Evolutionary conservation across 2,113 vertebrate genomes (phyloP).

Genomic region (Megaleporinus macrocephalus): DNA sequence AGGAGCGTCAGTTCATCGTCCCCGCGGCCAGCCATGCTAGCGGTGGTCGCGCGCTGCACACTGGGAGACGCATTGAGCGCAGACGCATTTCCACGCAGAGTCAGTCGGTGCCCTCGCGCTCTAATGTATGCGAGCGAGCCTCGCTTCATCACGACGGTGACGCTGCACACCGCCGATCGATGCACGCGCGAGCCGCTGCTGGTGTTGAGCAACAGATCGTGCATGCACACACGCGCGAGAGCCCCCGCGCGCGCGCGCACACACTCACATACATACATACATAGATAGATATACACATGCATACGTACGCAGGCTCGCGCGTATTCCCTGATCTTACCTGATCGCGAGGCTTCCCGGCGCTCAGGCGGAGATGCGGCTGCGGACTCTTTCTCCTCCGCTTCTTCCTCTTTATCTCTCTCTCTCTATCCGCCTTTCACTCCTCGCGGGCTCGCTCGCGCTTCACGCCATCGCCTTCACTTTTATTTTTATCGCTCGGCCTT

Average conservation of each 20-base stretch:
- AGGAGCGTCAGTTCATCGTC: no score
- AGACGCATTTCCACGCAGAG: not conserved
- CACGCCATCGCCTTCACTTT: not conserved
- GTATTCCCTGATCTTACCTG: slow-evolving; percentile 66
- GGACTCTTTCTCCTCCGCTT: slow-evolving; percentile 68
- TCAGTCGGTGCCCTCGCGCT: not conserved
- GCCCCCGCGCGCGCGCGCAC: slow-evolving; percentile 55
- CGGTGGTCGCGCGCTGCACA: no score
- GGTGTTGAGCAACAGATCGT: slow-evolving; percentile 63
- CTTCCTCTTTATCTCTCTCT: slow-evolving; percentile 58
- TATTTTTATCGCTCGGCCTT: not conserved
- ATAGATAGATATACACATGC: slow-evolving; percentile 46
- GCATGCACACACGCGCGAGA: slow-evolving; percentile 59
- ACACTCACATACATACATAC: slow-evolving; percentile 49
- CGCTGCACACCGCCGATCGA: not conserved
- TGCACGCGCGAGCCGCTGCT: not conserved
- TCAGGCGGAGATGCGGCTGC: slow-evolving; percentile 43
- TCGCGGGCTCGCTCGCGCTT: not conserved
- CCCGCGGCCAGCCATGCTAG: no score
- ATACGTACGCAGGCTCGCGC: no score
- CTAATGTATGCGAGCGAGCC: not conserved
- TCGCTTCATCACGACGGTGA: not conserved
- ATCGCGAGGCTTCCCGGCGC: slow-evolving; percentile 59
- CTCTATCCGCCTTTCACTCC: not conserved
- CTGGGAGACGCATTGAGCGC: no score